These are phyloP conservation scores for Hipparchia semele DNA, from an alignment of 2,888 invertebrate genomes.

Conservation along the genomic window DNA sequence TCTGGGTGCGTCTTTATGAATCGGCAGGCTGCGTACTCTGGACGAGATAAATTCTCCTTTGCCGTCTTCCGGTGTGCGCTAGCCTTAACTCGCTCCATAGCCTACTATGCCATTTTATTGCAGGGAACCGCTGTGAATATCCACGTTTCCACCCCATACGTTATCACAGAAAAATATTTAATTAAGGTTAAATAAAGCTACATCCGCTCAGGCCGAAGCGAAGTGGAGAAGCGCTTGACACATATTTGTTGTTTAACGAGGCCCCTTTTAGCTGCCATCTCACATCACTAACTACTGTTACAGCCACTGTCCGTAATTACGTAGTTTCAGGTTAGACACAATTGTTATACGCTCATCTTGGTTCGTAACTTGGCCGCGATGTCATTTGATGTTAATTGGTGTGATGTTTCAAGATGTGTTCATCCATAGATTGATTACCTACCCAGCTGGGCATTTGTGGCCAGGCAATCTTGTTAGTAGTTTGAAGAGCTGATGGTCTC, in stretches of 20 bases:
- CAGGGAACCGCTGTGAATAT: no score
- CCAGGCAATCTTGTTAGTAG: no score
- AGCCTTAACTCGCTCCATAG: no score
- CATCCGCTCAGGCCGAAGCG: constrained; percentile 17
- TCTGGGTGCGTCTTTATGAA: no score
- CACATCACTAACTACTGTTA: constrained; percentile 19
- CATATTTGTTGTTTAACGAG: constrained; percentile 35
- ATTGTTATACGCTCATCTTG: constrained; percentile 1
- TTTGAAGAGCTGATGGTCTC: no score
- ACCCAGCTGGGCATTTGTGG: no score
- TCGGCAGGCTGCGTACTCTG: no score
- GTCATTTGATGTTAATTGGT: not conserved
- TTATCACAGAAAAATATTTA: not conserved
- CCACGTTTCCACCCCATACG: no score
- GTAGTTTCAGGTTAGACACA: not conserved
- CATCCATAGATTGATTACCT: no score
- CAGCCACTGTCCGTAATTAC: constrained; percentile 15
- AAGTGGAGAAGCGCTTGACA: constrained; percentile 37
- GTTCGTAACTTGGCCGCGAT: not conserved
- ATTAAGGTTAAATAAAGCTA: constrained; percentile 5
- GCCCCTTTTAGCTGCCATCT: constrained; percentile 28
- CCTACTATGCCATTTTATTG: no score
- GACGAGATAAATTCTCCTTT: no score
- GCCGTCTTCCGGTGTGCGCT: no score
- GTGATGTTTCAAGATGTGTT: not conserved